These are phyloP conservation scores for Cyclura pinguis DNA, from an alignment of 2,797 vertebrate genomes.

Conservation along the genomic window DNA sequence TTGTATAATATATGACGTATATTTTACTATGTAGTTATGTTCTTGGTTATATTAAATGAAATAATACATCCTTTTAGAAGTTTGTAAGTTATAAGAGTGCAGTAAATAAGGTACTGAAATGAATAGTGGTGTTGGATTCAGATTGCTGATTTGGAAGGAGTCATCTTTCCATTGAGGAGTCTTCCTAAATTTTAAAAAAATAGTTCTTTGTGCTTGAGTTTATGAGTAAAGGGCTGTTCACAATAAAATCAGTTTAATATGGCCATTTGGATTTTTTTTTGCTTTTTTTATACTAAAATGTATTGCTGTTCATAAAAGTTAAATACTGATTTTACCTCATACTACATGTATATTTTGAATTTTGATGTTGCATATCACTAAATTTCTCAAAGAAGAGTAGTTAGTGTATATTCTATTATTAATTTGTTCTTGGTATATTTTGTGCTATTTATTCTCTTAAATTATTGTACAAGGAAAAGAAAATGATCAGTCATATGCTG, in stretches of 20 bases:
- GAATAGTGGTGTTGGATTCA: rapidly evolving
- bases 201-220: not conserved
- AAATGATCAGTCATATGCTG: not conserved
- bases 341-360: not conserved
- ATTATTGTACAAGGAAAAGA: constrained; percentile 16
- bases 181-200: not conserved
- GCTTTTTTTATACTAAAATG: not conserved
- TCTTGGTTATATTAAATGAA: constrained; percentile 44
- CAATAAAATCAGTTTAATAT: not conserved
- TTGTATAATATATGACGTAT: constrained; percentile 35
- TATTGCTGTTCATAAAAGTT: not conserved
- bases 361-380: not conserved
- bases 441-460: constrained; percentile 28
- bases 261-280: not conserved
- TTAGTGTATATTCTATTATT: constrained; percentile 21
- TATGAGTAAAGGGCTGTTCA: not conserved
- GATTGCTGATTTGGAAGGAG: constrained; percentile 9
- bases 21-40: constrained; percentile 17
- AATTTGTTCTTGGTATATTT: not conserved
- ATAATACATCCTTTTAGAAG: constrained; percentile 38
- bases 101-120: rapidly evolving
- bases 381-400: not conserved
- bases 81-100: not conserved
- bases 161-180: not conserved
- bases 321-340: not conserved